These are phyloP conservation scores for Aphelocoma californica DNA, from an alignment of 2,797 vertebrate species.

Conservation along the genomic window DNA sequence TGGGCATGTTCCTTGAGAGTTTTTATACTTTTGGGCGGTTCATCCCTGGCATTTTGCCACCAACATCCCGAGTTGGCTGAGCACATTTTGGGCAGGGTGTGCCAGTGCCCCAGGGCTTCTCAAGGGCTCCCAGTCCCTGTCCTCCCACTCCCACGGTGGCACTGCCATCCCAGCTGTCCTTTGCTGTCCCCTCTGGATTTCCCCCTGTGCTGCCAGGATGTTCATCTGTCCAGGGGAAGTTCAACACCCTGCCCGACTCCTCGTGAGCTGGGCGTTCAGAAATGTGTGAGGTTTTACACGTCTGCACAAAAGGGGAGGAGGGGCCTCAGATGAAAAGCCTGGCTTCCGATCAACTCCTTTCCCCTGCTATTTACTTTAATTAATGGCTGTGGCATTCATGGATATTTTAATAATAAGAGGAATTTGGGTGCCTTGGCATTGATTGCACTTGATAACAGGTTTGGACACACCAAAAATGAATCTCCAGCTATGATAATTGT, in stretches of 20 bases:
- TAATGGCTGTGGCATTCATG: neutral
- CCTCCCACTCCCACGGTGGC: fast-evolving
- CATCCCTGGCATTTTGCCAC: neutral
- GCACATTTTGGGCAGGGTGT: neutral
- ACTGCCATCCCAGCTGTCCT: neutral
- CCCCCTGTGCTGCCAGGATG: fast-evolving
- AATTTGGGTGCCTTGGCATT: neutral
- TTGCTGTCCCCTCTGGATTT: neutral
- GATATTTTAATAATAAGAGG: neutral
- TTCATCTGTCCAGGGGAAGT: neutral
- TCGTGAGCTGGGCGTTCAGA: neutral
- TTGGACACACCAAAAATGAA: neutral
- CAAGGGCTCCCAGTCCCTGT: neutral
- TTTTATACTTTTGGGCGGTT: neutral
- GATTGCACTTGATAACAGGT: neutral
- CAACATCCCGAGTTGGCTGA: neutral
- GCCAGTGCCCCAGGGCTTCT: neutral
- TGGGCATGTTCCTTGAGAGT: neutral
- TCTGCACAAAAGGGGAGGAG: neutral
- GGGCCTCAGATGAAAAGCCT: neutral
- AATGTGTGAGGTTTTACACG: neutral
- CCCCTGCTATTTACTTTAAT: neutral
- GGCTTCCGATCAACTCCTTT: neutral
- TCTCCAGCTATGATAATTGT: neutral
- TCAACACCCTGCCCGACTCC: neutral